Evolutionary conservation across 2,113 vertebrate species (phyloP).

Genomic region (Tichodroma muraria): DNA sequence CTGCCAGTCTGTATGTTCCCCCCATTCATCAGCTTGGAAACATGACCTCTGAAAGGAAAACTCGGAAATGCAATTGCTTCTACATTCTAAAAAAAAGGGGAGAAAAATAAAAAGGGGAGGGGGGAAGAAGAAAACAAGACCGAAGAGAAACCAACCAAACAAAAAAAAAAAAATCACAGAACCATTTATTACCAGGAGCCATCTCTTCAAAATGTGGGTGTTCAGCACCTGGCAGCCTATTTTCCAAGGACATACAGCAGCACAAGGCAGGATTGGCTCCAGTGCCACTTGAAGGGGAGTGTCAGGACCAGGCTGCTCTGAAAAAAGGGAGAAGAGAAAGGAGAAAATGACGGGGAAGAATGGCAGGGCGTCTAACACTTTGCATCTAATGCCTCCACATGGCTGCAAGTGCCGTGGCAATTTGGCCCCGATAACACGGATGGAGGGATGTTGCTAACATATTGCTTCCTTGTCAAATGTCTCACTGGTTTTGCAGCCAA

Average conservation of each 20-base stretch:
- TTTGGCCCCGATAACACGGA: constrained; percentile 41
- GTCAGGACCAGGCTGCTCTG: constrained; percentile 23
- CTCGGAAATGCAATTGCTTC: background rate
- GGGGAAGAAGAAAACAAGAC: rapidly evolving
- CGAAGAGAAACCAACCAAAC: background rate
- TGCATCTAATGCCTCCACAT: constrained; percentile 56
- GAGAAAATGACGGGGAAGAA: constrained; percentile 14
- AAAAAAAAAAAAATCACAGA: background rate
- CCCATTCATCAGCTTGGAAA: background rate
- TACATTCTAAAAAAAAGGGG: background rate
- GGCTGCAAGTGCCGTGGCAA: constrained; percentile 59
- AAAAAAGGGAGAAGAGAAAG: background rate
- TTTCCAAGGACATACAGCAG: background rate
- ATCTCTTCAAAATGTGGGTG: background rate
- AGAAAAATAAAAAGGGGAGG: rapidly evolving
- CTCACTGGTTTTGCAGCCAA: constrained; percentile 64
- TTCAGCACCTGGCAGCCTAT: constrained; percentile 21
- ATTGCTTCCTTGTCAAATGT: constrained; percentile 65
- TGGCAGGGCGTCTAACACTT: constrained; percentile 64
- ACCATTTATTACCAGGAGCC: background rate
- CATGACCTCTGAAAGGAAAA: background rate
- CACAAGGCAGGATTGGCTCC: background rate
- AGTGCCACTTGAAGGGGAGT: background rate
- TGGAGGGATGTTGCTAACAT: constrained; percentile 57
- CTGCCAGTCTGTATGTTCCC: background rate